Evolutionary conservation across 1,140 invertebrate species (phyloP), one percentile per base, ranked within the genome.

Genomic region (Lucilia cuprina): DNA sequence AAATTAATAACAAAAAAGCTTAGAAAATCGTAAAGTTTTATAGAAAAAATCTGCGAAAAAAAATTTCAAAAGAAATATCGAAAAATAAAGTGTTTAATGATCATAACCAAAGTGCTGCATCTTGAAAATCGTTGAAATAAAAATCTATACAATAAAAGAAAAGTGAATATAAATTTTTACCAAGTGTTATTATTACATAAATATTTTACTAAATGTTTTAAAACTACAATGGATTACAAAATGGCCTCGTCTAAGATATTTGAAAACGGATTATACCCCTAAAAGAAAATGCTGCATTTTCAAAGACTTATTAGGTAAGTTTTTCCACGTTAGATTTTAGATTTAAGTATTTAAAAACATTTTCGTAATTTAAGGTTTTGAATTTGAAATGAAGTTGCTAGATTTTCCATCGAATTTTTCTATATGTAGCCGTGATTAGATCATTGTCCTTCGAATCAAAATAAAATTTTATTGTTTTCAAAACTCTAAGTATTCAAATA

Each of bases 271-370:
- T 80, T 80, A 80, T 80, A 80, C 77, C 77, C 77, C 77, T 80
- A 12, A 80, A 80, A 50, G 77, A 84, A 60, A 84, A 84, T 84
- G 83, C 65, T 14, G 60, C 35, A n/a, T 60, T 82, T 65, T 21
- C 25, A 82, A 82, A 82, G 65, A 84, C 83, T 82, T 82, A 17
- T 82, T 47, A 84, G 83, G 83, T 84, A 41, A 84, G 83, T 84
- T 34, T 60, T 19, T 41, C 25, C 1, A 30, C 3, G 25, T 30
- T 30, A 30, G 3, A 30, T 30, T 30, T 30, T 30, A 30, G 3
- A 30, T 3, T 3, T 30, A 30, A 30, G 25, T 30, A 30, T 30
- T 30, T 2, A 30, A 30, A 30, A 2, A 30, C 25, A 30, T 30
- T 30, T 30, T 30, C 3, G 1, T 30, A 30, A 30, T 30, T 30